phyloP scores from a whole-genome alignment of 2,113 vertebrate genomes.

The Ibidorhyncha struthersii region DNA sequence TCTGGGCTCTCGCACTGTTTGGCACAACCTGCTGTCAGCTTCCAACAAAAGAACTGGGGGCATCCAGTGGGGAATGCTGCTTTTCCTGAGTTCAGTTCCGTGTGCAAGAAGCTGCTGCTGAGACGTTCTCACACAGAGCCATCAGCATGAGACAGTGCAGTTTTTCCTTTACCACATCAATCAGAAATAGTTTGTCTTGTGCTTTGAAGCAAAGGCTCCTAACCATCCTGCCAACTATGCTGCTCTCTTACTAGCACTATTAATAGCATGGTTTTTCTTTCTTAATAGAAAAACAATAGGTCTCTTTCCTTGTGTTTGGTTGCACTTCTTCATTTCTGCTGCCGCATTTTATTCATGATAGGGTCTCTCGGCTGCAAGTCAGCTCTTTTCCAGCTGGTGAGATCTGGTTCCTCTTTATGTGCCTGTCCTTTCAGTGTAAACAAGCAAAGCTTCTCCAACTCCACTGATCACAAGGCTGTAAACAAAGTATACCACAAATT shows the following conservation, averaged over 20 bases:
- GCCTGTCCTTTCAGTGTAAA: constrained; percentile 79
- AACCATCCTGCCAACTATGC: neutral
- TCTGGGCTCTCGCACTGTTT: neutral
- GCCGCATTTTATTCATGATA: neutral
- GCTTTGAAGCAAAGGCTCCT: constrained; percentile 17
- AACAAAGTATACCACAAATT: constrained; percentile 42
- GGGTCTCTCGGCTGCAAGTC: neutral
- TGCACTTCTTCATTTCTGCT: neutral
- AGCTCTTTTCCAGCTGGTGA: neutral
- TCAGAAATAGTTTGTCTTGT: constrained; percentile 4
- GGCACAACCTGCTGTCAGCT: neutral
- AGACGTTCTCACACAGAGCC: neutral
- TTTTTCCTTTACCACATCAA: constrained; percentile 17
- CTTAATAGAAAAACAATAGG: neutral
- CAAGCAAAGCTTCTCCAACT: constrained; percentile 84
- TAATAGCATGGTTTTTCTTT: neutral
- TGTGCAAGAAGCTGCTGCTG: neutral
- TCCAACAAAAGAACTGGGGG: neutral
- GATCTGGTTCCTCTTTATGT: constrained; percentile 43
- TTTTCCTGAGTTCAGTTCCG: constrained; percentile 29
- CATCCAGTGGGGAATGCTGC: neutral
- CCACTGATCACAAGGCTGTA: constrained; percentile 84
- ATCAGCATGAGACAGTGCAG: neutral
- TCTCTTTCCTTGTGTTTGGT: neutral
- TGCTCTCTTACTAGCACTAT: neutral